These are phyloP conservation scores for Drosophila anomelani DNA, from an alignment of 2,888 invertebrate species.

Conservation along the genomic window DNA sequence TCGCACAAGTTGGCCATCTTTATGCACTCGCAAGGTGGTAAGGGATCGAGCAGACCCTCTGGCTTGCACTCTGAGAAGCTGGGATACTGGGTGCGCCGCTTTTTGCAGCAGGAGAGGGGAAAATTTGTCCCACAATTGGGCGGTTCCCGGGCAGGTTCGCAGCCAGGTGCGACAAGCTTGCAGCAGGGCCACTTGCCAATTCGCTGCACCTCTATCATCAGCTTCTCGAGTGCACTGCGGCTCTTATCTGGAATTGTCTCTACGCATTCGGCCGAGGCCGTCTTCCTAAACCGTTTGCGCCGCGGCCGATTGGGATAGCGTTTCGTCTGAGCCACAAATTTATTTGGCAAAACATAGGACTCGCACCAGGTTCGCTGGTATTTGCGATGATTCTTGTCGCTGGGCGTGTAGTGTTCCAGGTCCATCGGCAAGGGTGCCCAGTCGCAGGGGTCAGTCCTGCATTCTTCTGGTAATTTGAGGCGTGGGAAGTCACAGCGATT, in stretches of 20 bases:
- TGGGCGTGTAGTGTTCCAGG: slow-evolving; percentile 28
- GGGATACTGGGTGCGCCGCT: slow-evolving; percentile 38
- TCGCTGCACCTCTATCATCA: slow-evolving; percentile 6
- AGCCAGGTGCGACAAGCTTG: slow-evolving; percentile 25
- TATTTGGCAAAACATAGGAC: slow-evolving; percentile 2
- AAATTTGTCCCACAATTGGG: slow-evolving; percentile 7
- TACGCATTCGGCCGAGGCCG: background rate
- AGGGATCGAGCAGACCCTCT: slow-evolving; percentile 2
- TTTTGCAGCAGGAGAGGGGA: slow-evolving; percentile 30
- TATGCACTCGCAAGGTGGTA: slow-evolving; percentile 36
- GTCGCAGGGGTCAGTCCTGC: too few species aligned
- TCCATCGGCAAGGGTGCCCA: slow-evolving; percentile 42
- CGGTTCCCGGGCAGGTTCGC: background rate
- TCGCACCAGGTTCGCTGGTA: slow-evolving; percentile 59
- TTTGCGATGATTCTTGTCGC: slow-evolving; percentile 31
- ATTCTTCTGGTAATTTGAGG: too few species aligned
- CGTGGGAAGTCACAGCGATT: slow-evolving; percentile 15
- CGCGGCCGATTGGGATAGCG: slow-evolving; percentile 33
- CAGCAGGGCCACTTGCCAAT: slow-evolving; percentile 40
- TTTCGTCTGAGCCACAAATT: background rate
- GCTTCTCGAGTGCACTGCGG: slow-evolving; percentile 7
- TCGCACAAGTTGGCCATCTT: slow-evolving; percentile 41
- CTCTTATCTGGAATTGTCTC: background rate
- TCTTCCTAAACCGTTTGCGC: background rate
- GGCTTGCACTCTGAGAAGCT: slow-evolving; percentile 58